Evolutionary conservation across 2,797 vertebrate genomes (phyloP).

Genomic region (Craterocephalus amniculus): DNA sequence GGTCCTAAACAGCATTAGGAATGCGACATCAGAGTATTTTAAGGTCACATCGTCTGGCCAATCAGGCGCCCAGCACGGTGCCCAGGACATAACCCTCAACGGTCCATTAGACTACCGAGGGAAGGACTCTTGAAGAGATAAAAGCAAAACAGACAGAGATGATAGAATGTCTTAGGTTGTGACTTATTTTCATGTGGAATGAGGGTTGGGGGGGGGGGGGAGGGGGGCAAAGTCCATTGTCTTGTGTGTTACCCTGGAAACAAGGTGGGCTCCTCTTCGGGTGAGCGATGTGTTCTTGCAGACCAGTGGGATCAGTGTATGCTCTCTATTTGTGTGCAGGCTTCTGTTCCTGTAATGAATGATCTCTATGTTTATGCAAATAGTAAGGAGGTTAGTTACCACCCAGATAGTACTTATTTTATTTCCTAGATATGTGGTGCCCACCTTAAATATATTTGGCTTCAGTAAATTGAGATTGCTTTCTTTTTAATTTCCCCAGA

Average conservation of each 20-base stretch:
- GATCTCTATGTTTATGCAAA: constrained; percentile 2
- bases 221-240: constrained; percentile 71
- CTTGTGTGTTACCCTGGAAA: constrained; percentile 81
- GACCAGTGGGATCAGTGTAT: constrained; percentile 42
- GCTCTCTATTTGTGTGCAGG: constrained; percentile 29
- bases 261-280: constrained; percentile 68
- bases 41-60: constrained; percentile 62
- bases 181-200: constrained; percentile 44
- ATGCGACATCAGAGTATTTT: constrained; percentile 56
- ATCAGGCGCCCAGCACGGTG: constrained; percentile 50
- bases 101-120: constrained; percentile 35
- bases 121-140: constrained; percentile 56
- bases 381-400: constrained; percentile 15
- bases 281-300: constrained; percentile 58
- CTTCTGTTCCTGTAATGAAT: constrained; percentile 23
- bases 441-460: background rate
- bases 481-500: constrained; percentile 72
- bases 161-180: constrained; percentile 47
- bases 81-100: constrained; percentile 42
- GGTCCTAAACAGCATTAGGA: constrained; percentile 58
- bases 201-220: constrained; percentile 26
- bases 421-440: constrained; percentile 17
- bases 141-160: constrained; percentile 53
- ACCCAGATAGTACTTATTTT: background rate
- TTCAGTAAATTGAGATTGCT: constrained; percentile 27